Evolutionary conservation across 2,888 invertebrate genomes (phyloP).

Genomic region (Autographa gamma): DNA sequence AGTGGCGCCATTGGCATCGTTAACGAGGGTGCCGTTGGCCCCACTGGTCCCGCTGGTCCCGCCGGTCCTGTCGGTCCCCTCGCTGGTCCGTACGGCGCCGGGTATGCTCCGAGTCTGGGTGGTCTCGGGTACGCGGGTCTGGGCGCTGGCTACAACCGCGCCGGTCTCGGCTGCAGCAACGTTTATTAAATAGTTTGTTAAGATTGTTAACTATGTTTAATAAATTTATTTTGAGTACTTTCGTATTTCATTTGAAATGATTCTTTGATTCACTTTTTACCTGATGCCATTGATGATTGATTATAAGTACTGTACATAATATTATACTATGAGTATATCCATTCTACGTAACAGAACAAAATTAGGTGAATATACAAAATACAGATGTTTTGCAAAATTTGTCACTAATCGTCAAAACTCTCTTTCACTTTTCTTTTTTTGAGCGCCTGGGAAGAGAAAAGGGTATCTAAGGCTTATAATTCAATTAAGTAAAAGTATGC

Average conservation of each 20-base stretch:
- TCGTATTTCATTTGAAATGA: slow-evolving; percentile 17
- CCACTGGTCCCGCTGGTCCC: slow-evolving; percentile 9
- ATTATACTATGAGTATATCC: too few species aligned
- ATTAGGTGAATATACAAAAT: too few species aligned
- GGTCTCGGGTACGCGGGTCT: slow-evolving; percentile 22
- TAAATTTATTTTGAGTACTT: slow-evolving; percentile 34
- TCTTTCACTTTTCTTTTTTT: too few species aligned
- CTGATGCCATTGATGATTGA: too few species aligned
- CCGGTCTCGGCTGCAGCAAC: slow-evolving; percentile 14
- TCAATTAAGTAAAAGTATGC: too few species aligned
- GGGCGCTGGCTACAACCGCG: slow-evolving; percentile 14
- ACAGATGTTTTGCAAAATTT: too few species aligned
- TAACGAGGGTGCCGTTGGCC: slow-evolving; percentile 49
- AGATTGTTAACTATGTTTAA: slow-evolving; percentile 12
- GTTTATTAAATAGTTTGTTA: slow-evolving; percentile 29
- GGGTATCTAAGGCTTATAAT: too few species aligned
- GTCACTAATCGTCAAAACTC: too few species aligned
- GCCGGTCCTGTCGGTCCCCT: slow-evolving; percentile 2
- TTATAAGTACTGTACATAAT: too few species aligned
- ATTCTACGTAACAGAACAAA: too few species aligned
- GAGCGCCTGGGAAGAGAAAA: too few species aligned
- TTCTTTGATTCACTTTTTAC: background rate
- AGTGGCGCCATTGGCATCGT: slow-evolving; percentile 67
- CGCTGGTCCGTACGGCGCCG: slow-evolving; percentile 12
- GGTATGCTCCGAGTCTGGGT: slow-evolving; percentile 17